Conservation (phyloP, 2,113 vertebrate species). For the Pitta sordida region DNA sequence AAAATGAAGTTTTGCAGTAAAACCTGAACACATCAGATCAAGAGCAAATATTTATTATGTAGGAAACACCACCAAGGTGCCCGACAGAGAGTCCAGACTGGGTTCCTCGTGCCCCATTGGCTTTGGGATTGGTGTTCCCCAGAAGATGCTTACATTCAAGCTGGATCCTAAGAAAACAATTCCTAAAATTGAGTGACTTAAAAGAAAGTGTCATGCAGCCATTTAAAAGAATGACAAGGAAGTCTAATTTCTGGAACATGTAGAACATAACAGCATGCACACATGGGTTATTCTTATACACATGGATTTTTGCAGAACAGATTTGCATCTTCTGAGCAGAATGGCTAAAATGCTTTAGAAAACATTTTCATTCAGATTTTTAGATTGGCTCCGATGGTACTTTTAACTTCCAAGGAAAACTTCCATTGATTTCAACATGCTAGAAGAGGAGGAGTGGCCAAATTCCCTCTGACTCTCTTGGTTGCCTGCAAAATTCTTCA, state of each 20-base stretch:
- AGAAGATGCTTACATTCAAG: background rate
- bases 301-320: background rate
- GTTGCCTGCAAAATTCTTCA: background rate
- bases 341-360: background rate
- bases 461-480: background rate
- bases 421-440: background rate
- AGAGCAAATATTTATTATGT: background rate
- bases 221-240: background rate
- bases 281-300: background rate
- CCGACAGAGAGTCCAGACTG: background rate
- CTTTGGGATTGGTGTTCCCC: background rate
- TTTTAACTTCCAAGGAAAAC: background rate
- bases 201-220: background rate
- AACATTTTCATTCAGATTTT: background rate
- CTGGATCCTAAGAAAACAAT: background rate
- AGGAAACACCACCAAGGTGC: background rate
- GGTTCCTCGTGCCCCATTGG: background rate
- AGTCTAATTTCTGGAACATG: background rate
- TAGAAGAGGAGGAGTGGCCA: background rate
- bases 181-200: background rate
- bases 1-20: background rate
- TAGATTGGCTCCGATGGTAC: background rate
- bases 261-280: background rate
- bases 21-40: background rate
- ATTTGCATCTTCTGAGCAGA: background rate